Conservation (phyloP, 2,888 invertebrate species). For the Drepana falcataria region DNA sequence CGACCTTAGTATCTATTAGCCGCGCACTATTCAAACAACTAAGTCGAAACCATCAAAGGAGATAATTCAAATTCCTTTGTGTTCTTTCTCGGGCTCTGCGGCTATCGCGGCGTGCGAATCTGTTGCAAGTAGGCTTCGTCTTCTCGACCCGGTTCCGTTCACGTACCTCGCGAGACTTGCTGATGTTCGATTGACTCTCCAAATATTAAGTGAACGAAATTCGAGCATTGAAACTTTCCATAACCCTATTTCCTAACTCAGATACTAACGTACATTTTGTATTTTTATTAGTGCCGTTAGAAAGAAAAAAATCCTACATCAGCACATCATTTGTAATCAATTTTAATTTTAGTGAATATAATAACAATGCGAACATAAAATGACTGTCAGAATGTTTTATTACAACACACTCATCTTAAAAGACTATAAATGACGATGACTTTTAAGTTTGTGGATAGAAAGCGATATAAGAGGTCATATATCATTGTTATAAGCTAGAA, state of each 20-base stretch:
- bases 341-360: no score
- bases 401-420: no score
- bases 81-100: background rate
- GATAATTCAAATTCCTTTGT: background rate
- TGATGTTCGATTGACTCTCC: conserved; percentile 25
- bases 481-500: background rate
- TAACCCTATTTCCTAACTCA: conserved; percentile 22
- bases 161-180: conserved; percentile 25
- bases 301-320: no score
- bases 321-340: no score
- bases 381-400: no score
- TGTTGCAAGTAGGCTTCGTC: conserved; percentile 30
- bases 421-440: background rate
- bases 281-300: no score
- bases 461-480: background rate
- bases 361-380: no score
- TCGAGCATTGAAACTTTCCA: conserved; percentile 45
- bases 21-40: background rate
- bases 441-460: background rate
- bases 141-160: conserved; percentile 57
- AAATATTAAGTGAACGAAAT: conserved; percentile 50
- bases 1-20: background rate
- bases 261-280: background rate
- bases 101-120: conserved; percentile 19
- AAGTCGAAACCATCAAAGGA: background rate